Percentiles rank a stretch among this genome's conserved stretches.
These are phyloP conservation scores for Microcaecilia unicolor DNA, from an alignment of 2,797 vertebrate genomes.

Conservation along the genomic window DNA sequence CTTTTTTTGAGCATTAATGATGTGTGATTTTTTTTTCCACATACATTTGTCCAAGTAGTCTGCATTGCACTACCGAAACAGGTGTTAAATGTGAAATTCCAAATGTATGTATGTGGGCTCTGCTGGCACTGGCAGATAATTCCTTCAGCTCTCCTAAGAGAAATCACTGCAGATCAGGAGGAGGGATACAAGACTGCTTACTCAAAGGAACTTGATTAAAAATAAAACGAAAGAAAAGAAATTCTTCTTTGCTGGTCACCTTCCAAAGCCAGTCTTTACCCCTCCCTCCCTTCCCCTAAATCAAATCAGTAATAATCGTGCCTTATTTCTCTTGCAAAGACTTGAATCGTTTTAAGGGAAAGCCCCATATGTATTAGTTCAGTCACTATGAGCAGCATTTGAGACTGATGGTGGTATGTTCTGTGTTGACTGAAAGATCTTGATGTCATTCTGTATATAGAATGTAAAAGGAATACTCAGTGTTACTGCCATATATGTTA, in stretches of 20 bases:
- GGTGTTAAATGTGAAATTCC: slow-evolving; percentile 45
- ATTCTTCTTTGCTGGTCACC: slow-evolving; percentile 58
- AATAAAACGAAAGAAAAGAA: too few relatives aligned
- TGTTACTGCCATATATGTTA: slow-evolving; percentile 96
- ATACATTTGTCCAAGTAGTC: slow-evolving; percentile 30
- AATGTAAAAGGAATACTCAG: slow-evolving; percentile 80
- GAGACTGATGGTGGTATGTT: slow-evolving; percentile 62
- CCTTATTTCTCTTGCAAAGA: slow-evolving; percentile 90
- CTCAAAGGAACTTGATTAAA: slow-evolving; percentile 29
- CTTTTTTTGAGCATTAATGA: slow-evolving; percentile 34
- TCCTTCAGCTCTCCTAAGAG: slow-evolving; percentile 31
- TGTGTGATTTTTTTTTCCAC: slow-evolving; percentile 7
- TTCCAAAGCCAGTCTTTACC: slow-evolving; percentile 62
- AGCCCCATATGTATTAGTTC: slow-evolving; percentile 43
- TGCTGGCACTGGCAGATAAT: slow-evolving; percentile 24
- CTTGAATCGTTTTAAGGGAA: slow-evolving; percentile 71
- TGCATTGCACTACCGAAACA: slow-evolving; percentile 30
- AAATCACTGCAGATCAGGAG: slow-evolving; percentile 32
- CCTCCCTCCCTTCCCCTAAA: slow-evolving; percentile 31
- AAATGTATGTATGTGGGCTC: slow-evolving; percentile 24
- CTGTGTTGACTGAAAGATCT: slow-evolving; percentile 57
- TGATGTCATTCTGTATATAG: slow-evolving; percentile 76
- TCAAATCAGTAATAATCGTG: slow-evolving; percentile 85
- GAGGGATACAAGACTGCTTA: slow-evolving; percentile 21
- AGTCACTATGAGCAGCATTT: slow-evolving; percentile 57